Conservation (phyloP, 2,797 vertebrate genomes). For the Tapera naevia region DNA sequence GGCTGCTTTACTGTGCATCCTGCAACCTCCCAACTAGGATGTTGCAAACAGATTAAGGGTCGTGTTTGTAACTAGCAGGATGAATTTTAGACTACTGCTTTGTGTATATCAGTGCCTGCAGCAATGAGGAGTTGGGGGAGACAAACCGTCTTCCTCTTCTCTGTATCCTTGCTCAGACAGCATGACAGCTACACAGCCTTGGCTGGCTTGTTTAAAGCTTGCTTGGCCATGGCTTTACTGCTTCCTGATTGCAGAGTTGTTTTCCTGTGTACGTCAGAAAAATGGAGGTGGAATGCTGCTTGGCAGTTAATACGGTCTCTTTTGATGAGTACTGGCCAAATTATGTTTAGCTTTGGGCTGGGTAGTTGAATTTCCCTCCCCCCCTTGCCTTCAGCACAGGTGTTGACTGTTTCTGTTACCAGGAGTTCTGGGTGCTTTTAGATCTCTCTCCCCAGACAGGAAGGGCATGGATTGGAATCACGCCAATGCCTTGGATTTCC, state of each 20-base stretch:
- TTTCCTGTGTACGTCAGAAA: not conserved
- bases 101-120: not conserved
- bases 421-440: not conserved
- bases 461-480: constrained; percentile 58
- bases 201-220: not conserved
- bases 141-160: not conserved
- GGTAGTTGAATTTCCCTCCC: not conserved
- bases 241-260: not conserved
- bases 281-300: not conserved
- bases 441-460: constrained; percentile 39
- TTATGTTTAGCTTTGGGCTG: constrained; percentile 13
- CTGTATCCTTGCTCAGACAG: not conserved
- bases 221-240: not conserved
- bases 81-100: not conserved
- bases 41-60: not conserved
- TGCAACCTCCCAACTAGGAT: not conserved
- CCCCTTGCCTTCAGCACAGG: not conserved
- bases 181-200: not conserved
- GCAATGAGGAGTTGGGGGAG: not conserved
- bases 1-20: not conserved
- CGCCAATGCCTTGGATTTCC: constrained; percentile 54
- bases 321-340: not conserved
- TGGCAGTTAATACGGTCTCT: not conserved
- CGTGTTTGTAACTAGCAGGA: not conserved
- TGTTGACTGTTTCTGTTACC: constrained; percentile 42